Evolutionary conservation across 2,888 invertebrate genomes (phyloP).

Genomic region (Hetaerina titia): DNA sequence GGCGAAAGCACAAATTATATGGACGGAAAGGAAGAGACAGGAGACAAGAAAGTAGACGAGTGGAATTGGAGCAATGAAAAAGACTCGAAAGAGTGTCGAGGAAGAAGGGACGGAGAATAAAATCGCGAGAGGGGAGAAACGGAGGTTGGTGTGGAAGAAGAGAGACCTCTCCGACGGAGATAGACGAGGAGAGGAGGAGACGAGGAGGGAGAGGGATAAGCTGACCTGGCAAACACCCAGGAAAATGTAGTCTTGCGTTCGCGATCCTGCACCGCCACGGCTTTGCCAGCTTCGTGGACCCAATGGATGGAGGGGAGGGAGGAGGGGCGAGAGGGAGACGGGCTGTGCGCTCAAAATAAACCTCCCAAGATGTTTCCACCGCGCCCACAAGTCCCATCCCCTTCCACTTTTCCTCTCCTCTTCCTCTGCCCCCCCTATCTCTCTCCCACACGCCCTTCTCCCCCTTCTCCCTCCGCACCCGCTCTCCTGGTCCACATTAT

Average conservation of each 20-base stretch:
- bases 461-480: background rate
- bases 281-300: slow-evolving; percentile 46
- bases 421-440: background rate
- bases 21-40: background rate
- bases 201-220: background rate
- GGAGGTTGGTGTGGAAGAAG: background rate
- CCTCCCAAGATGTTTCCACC: slow-evolving; percentile 44
- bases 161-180: background rate
- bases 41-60: background rate
- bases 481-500: background rate
- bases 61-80: background rate
- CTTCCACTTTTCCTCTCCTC: background rate
- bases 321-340: background rate
- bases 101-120: background rate
- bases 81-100: background rate
- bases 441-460: background rate
- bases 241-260: slow-evolving; percentile 58
- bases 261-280: slow-evolving; percentile 47
- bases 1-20: background rate
- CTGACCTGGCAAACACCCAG: slow-evolving; percentile 54
- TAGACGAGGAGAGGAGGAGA: background rate
- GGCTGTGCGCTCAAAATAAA: slow-evolving; percentile 62
- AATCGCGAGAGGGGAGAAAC: background rate
- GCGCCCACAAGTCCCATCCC: slow-evolving; percentile 27
- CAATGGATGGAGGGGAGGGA: background rate